Evolutionary conservation across 2,113 vertebrate species (phyloP).

Genomic region (Entosphenus tridentatus): DNA sequence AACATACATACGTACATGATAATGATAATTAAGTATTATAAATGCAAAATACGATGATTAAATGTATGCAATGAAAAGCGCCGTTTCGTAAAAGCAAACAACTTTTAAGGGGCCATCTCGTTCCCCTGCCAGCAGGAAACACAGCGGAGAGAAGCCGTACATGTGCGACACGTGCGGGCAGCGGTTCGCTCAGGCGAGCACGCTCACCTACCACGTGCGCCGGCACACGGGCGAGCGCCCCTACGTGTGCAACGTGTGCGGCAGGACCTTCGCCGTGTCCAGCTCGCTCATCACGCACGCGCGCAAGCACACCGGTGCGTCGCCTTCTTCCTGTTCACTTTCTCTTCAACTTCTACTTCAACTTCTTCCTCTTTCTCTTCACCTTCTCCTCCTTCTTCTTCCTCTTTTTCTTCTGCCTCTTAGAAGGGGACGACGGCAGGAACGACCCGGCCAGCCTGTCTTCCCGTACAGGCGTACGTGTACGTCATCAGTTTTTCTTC

Average conservation of each 20-base stretch:
- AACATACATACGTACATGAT: no score
- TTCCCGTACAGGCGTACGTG: no score
- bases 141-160: conserved; percentile 93
- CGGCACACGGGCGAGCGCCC: conserved; percentile 92
- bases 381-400: not conserved
- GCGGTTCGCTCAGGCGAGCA: conserved; percentile 87
- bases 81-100: not conserved
- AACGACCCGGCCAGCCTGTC: no score
- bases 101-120: not conserved
- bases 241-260: conserved; percentile 81
- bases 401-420: not conserved
- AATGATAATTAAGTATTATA: no score
- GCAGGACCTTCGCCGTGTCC: conserved; percentile 84
- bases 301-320: conserved; percentile 68
- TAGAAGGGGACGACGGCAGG: no score
- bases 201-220: conserved; percentile 75
- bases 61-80: not conserved
- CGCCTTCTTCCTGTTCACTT: not conserved
- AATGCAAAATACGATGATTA: no score
- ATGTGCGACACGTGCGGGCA: conserved; percentile 77
- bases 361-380: not conserved
- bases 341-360: not conserved
- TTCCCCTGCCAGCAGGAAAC: conserved; percentile 31
- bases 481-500: no score
- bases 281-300: conserved; percentile 90